Evolutionary conservation across 1,140 invertebrate species (phyloP), one percentile per base, ranked within the genome.

Genomic region (Drosophila kurseongensis): DNA sequence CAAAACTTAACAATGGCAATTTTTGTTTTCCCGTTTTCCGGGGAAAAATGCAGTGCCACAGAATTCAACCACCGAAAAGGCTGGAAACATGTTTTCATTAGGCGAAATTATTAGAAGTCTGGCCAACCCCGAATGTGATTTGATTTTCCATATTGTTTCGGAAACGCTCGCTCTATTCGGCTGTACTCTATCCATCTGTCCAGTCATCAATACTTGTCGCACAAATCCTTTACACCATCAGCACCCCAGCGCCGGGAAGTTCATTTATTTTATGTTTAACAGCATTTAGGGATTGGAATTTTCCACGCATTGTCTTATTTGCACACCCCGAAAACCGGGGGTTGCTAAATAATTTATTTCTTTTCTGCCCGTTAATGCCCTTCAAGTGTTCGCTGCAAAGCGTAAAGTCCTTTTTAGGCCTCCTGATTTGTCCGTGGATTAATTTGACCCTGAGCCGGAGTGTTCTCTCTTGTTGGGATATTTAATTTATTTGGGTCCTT

Each of bases 191-290:
- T 61, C 68, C 80, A 83, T 60, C 75, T 75, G 81, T 75, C 69
- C 82, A 60, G 78, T 82, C 79, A 89, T 88, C 84, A 88, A 89
- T 88, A 89, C 84, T 83, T 86, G 83, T 86, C 83, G 84, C 83
- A 61, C 71, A 86, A 86, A 86, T 83, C 75, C 79, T 73, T 88
- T 82, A 61, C 63, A 66, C 71, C 59, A 57, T 50, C 48, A 45
- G 47, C 66, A 69, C 51, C 67, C 67, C 47, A 45, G 32, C 44
- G 52, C 36, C 51, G 61, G 63, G 68, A 75, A 84, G 73, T 89
- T 89, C 84, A 89, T 89, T 89, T 89, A 78, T 89, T 89, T 89
- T 89, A 74, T 89, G 84, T 89, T 89, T 89, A 89, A 89, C 84
- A 89, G 74, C 85, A 89, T 89, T 89, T 89, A 89, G 80, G 84